phyloP scores from a whole-genome alignment of 2,888 invertebrate species.

The Linnaemya tessellans region DNA sequence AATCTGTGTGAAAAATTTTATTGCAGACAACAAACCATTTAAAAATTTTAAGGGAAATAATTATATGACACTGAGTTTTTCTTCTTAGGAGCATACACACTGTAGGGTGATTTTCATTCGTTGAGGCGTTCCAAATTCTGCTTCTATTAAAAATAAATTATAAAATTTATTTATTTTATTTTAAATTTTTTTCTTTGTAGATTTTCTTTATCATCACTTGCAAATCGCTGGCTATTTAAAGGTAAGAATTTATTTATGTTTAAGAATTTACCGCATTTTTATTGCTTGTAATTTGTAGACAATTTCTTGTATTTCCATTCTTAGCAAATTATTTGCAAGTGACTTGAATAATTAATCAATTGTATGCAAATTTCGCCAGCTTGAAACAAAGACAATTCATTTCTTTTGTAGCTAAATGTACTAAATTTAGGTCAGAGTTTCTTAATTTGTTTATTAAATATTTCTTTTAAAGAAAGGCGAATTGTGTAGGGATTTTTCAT shows the following conservation, averaged over 20 bases:
- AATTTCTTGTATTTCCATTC: constrained; percentile 3
- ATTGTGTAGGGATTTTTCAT: neutral
- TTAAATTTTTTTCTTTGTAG: constrained; percentile 35
- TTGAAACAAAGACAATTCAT: neutral
- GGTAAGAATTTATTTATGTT: constrained; percentile 16
- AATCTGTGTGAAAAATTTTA: no score
- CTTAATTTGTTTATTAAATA: neutral
- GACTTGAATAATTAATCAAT: neutral
- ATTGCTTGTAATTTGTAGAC: neutral
- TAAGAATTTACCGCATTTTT: neutral
- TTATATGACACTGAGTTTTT: no score
- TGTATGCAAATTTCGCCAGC: neutral
- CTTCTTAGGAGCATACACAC: no score
- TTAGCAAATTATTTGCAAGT: neutral
- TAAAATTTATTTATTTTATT: neutral
- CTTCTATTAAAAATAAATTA: neutral
- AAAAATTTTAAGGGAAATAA: no score
- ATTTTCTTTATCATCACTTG: constrained; percentile 19
- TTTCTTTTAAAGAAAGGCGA: neutral
- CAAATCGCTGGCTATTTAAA: constrained; percentile 37
- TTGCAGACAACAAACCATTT: no score
- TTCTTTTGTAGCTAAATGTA: neutral
- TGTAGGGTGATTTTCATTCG: no score
- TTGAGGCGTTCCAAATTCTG: neutral
- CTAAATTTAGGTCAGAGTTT: neutral